Base-by-base conservation (phyloP, 1,140 invertebrate genomes). In the Tetraneura akinire region DNA sequence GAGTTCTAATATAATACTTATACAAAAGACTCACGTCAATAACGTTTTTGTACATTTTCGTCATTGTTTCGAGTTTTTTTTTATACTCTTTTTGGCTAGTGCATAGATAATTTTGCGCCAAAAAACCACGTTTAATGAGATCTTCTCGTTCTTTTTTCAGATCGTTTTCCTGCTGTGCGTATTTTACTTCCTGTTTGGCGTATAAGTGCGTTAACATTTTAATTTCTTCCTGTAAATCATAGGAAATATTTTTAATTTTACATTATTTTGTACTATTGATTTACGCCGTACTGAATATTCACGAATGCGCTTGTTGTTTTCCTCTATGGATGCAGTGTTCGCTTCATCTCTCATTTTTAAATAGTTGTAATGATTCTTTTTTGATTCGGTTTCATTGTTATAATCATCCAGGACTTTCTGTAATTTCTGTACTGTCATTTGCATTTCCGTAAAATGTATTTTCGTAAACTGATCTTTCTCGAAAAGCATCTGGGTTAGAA, bases 321-420 rank as follows among this genome's bases (percentile, higher is more conserved):
- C 80, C 45, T 32, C 82, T 18, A 81, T 76, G 66, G 84, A 83
- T 0, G 53, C 45, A 73, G 82, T 82, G 78, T 84, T 82, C 13
- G 49, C 76, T 66, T 85, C 83, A 45, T 88, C 87, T 26, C 84
- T 83, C 73, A 84, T 82, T 80, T 86, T 86, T 47, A 87, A 83
- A 80, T 84, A 84, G 26, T 86, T 85, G 64, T 87, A 87, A 45
- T 87, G 85, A 29, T 86, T 85, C 49, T 83, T 83, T 80, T 86
- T 87, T 8, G 78, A 82, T 64, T 83, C 83, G 0, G 84, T 85
- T 45, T 80, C 82, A 14, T 37, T 81, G 55, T 86, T 83, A 64
- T 87, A 87, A 49, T 86, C 78, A 6, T 81, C 76, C n/a, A 81
- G 29, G 13, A 82, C 80, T 32, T 74, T 62, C 53, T 82, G 81